Base-by-base conservation (phyloP, 2,113 vertebrate genomes). In the Macrotis lagotis region DNA sequence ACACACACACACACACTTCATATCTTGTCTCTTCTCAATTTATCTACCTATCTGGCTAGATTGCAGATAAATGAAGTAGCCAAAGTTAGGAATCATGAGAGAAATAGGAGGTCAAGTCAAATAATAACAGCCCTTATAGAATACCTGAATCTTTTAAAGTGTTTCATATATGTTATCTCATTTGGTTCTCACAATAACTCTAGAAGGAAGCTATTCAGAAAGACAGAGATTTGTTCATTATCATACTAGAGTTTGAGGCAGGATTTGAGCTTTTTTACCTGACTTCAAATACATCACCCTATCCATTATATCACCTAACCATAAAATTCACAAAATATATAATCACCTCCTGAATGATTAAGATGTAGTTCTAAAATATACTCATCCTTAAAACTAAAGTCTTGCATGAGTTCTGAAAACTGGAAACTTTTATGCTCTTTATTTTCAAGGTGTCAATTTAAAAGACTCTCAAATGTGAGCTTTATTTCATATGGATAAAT, bases 401-500 rank as follows among this genome's bases (percentile, higher is more conserved):
- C 92, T 89, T 93, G 31, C 94, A 48, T 91, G 93, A 95, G 19
- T 88, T 92, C 94, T 88, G 89, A 93, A 95, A 96, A 83, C n/a
- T 47, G 48, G 49, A 50, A 94, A 5, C 48, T 44, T n/a, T 74
- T 74, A n/a, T 74, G 16, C 44, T 37, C 14, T 74, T 16, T 44
- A 74, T 74, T 44, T 44, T 74, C 83, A 90, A 92, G 6, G 55
- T 48, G 92, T 91, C 96, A 90, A 90, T 91, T 95, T 95, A 90
- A 94, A 92, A 94, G 66, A 51, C 90, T 95, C 48, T n/a, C 96
- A 51, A 93, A 22, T 88, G 16, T 89, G 66, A 90, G 31, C 89
- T 97, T 95, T 97, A 92, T 94, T 94, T 47, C 55, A 93, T 31
- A 52, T 0, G 92, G 31, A 94, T 22, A 92, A 93, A 89, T 88